A percentile compares a stretch with the other conserved stretches of the same genome.
Conservation (phyloP, 2,888 invertebrate species). For the Lasioglossum leucozonium region DNA sequence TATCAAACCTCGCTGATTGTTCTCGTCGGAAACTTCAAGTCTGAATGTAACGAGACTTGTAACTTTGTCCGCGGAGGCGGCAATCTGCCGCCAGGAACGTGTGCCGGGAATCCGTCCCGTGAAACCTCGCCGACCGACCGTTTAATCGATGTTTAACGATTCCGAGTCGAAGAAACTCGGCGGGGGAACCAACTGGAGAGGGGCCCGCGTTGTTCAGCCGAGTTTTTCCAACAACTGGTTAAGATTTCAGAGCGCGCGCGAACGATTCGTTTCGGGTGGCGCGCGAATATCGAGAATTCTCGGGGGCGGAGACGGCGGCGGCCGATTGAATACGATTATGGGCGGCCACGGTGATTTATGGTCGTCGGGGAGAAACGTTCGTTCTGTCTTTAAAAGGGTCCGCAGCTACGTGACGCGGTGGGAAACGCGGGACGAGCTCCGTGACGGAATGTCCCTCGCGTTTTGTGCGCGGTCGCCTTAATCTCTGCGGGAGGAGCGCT, state of each 20-base stretch:
- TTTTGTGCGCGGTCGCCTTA: background rate
- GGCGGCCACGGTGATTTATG: slow-evolving; percentile 40
- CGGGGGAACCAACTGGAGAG: background rate
- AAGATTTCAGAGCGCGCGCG: slow-evolving; percentile 59
- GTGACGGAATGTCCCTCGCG: background rate
- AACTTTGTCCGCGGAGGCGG: slow-evolving; percentile 65
- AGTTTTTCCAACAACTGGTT: slow-evolving; percentile 31
- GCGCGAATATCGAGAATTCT: slow-evolving; percentile 53
- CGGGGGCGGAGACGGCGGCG: background rate
- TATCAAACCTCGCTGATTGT: slow-evolving; percentile 69
- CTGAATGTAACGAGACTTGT: slow-evolving; percentile 75
- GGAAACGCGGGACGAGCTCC: background rate
- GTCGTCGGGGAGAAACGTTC: slow-evolving; percentile 25
- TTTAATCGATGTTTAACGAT: slow-evolving; percentile 80
- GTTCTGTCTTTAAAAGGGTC: slow-evolving; percentile 34
- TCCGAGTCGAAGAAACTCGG: slow-evolving; percentile 67
- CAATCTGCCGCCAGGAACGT: slow-evolving; percentile 58
- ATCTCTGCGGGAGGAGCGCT: background rate
- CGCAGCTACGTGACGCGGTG: background rate
- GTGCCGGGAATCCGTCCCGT: slow-evolving; percentile 32
- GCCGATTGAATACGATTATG: slow-evolving; percentile 58
- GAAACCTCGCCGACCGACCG: slow-evolving; percentile 50
- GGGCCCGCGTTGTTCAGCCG: background rate
- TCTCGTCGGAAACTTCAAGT: slow-evolving; percentile 63
- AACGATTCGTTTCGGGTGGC: slow-evolving; percentile 50